These are phyloP conservation scores for Labia minor DNA, from an alignment of 2,888 invertebrate genomes.

Conservation along the genomic window DNA sequence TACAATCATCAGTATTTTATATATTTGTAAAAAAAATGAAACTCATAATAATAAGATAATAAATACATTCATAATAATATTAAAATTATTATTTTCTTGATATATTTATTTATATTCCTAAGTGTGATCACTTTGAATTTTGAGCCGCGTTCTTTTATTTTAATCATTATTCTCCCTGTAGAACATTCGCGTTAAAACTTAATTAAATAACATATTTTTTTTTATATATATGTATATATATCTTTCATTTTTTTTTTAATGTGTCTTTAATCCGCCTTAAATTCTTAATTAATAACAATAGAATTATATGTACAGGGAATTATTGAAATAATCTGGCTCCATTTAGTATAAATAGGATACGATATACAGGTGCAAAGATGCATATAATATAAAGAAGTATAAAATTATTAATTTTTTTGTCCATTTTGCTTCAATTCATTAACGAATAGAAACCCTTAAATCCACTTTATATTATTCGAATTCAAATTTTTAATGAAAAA, in stretches of 20 bases:
- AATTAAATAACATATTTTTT: not conserved
- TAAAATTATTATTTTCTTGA: not conserved
- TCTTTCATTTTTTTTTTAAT: not conserved
- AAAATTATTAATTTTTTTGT: not conserved
- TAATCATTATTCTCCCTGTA: not conserved
- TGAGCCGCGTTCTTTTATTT: not conserved
- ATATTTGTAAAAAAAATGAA: not conserved
- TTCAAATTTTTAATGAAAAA: not conserved
- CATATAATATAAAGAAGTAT: not conserved
- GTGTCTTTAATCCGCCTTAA: not conserved
- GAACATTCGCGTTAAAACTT: not conserved
- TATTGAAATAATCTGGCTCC: not conserved
- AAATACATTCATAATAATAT: too few species aligned
- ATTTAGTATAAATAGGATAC: not conserved
- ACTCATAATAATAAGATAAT: not conserved
- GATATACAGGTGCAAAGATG: not conserved
- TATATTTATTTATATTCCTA: not conserved
- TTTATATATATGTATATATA: not conserved
- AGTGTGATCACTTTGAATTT: not conserved
- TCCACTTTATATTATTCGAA: not conserved
- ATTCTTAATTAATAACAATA: not conserved
- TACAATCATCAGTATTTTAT: not conserved
- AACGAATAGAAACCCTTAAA: not conserved
- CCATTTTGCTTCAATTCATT: not conserved
- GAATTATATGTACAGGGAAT: not conserved